Evolutionary conservation across 2,888 invertebrate genomes (phyloP).

Genomic region (Rhagophthalmus giganteus): DNA sequence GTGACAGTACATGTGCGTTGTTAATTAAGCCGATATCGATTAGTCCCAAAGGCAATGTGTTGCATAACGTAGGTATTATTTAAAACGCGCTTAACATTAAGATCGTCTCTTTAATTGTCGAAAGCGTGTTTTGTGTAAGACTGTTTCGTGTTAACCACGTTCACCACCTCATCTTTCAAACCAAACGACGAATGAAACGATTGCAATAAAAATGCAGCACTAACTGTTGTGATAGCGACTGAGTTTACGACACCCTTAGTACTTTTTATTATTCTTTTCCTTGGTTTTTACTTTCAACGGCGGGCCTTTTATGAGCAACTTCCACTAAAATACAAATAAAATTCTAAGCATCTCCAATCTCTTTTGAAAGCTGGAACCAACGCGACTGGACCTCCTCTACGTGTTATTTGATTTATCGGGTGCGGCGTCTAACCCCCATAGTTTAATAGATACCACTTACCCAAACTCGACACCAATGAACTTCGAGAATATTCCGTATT

Average conservation of each 20-base stretch:
- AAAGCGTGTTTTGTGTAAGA: neutral
- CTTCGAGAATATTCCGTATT: slow-evolving; percentile 1
- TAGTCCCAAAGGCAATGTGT: slow-evolving; percentile 1
- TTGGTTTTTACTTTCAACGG: slow-evolving; percentile 46
- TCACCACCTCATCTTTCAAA: slow-evolving; percentile 34
- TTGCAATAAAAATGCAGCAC: slow-evolving; percentile 45
- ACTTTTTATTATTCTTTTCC: slow-evolving; percentile 49
- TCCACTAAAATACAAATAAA: slow-evolving; percentile 42
- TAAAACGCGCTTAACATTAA: too few relatives aligned
- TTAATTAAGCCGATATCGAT: slow-evolving; percentile 27
- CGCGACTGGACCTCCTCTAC: slow-evolving; percentile 27
- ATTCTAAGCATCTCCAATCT: slow-evolving; percentile 39
- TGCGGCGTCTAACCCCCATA: slow-evolving; percentile 22
- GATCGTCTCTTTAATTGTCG: neutral
- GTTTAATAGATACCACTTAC: slow-evolving; percentile 21
- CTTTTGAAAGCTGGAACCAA: slow-evolving; percentile 30
- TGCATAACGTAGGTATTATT: too few relatives aligned
- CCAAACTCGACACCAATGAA: slow-evolving; percentile 5
- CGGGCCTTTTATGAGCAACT: slow-evolving; percentile 41
- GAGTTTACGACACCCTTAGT: slow-evolving; percentile 49
- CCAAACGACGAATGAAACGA: slow-evolving; percentile 38
- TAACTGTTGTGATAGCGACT: slow-evolving; percentile 47
- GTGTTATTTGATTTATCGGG: slow-evolving; percentile 32
- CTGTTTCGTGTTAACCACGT: neutral
- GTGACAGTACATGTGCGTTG: slow-evolving; percentile 27